Percentiles rank a stretch among this genome's conserved stretches.
Conservation (phyloP, 2,888 invertebrate species). For the Eustalomyia histrio region DNA sequence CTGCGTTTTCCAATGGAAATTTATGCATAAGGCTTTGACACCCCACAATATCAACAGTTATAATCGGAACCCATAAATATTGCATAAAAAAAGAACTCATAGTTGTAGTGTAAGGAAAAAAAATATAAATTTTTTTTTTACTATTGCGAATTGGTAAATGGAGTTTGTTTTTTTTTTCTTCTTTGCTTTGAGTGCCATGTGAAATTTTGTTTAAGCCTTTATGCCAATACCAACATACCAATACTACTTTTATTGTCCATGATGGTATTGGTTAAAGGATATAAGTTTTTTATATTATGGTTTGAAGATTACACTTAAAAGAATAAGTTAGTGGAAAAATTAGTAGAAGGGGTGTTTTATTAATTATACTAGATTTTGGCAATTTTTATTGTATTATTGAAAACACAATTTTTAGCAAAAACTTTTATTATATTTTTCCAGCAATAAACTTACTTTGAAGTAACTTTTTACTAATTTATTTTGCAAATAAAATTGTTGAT, state of each 20-base stretch:
- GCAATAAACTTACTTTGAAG: too few relatives aligned
- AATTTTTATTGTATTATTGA: too few relatives aligned
- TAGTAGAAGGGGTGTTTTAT: too few relatives aligned
- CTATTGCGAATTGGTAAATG: too few relatives aligned
- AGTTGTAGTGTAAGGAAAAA: neutral
- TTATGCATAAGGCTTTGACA: slow-evolving; percentile 32
- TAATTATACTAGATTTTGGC: too few relatives aligned
- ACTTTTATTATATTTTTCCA: too few relatives aligned
- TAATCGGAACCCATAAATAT: slow-evolving; percentile 23
- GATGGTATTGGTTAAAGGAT: neutral
- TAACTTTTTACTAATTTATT: too few relatives aligned
- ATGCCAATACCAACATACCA: neutral
- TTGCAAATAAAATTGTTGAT: too few relatives aligned
- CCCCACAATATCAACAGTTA: slow-evolving; percentile 28
- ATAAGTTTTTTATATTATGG: neutral
- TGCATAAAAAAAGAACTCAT: slow-evolving; percentile 16
- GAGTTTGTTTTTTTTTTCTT: neutral
- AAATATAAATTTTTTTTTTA: neutral
- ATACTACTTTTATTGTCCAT: neutral
- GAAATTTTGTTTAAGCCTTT: slow-evolving; percentile 7
- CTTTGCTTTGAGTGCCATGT: neutral
- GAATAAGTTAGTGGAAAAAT: too few relatives aligned
- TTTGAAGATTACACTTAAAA: too few relatives aligned
- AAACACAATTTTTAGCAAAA: too few relatives aligned
- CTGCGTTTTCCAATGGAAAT: slow-evolving; percentile 31